Base-by-base conservation (phyloP, 2,113 vertebrate species). In the Microtus richardsoni region DNA sequence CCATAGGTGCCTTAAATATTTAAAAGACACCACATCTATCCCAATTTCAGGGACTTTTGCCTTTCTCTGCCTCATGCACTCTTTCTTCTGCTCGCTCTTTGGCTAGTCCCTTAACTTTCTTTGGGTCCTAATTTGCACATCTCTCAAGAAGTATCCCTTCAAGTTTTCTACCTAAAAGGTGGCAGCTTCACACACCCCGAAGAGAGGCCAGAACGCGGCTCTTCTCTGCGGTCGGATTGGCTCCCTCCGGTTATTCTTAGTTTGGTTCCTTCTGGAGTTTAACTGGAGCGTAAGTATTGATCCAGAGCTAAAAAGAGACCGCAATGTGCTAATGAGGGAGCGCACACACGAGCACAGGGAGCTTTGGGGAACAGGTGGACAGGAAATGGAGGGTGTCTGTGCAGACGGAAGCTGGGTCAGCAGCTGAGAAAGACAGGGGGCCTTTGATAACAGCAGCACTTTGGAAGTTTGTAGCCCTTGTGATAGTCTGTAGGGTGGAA, bases 271-370 rank as follows among this genome's bases (percentile, higher is more conserved):
- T 95, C 39, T 79, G 47, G 64, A 86, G 17, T 80, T 93, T 93
- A 82, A 52, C 47, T 52, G 71, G 9, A 70, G 62, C 44, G 30
- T 7, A 73, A 54, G 17, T 66, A 58, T 91, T 64, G 28, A 54
- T 82, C 87, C 71, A 26, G 39, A 77, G 60, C 68, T 93, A 71
- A 93, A 90, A 95, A 52, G 75, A 90, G 80, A 91, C 86, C 19
- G 16, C 22, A 60, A 68, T 62, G 49, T 74, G 24, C 39, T 86
- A 80, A 80, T 84, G 91, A 73, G 83, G 75, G 95, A 88, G 80
- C 58, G 68, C n/a, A 19, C 47, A 26, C 7, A 5, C 16, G 36
- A 62, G 66, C 64, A 58, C 28, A 60, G 71, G 30, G 89, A 71
- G 83, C n/a, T 77, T 70, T 86, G 30, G 58, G 54, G 47, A 70